phyloP scores from a whole-genome alignment of 2,888 invertebrate species.

The Smittia sp. region DNA sequence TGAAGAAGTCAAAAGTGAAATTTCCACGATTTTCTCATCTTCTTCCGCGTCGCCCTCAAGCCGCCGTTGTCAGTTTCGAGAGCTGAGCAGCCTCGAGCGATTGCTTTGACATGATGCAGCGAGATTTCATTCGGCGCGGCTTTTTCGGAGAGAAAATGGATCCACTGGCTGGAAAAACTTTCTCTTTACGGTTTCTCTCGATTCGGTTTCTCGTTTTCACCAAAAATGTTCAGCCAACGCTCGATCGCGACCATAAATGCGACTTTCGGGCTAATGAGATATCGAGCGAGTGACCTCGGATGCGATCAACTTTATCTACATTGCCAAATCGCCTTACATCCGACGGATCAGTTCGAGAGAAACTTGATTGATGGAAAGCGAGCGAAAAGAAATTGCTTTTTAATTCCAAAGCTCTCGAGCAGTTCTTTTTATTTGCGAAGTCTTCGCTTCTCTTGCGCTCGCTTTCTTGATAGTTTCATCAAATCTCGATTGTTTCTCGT shows the following conservation, averaged over 20 bases:
- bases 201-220: neutral
- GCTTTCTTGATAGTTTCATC: conserved; percentile 16
- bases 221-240: neutral
- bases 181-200: conserved; percentile 11
- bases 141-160: conserved; percentile 15
- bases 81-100: neutral
- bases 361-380: conserved; percentile 19
- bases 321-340: conserved; percentile 12
- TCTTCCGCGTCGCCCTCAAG: neutral
- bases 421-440: neutral
- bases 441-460: neutral
- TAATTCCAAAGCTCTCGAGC: conserved; percentile 4
- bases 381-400: conserved; percentile 23
- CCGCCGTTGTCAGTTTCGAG: neutral
- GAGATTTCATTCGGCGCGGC: neutral
- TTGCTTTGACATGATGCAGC: neutral
- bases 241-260: no score
- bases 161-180: conserved; percentile 14
- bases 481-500: conserved; percentile 1
- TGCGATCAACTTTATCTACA: neutral
- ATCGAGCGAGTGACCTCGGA: neutral
- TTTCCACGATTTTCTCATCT: conserved; percentile 2
- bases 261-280: no score
- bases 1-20: conserved; percentile 27
- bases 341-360: neutral